These are phyloP conservation scores for Heteromyza rotundicornis DNA, from an alignment of 2,888 invertebrate genomes.

Conservation along the genomic window DNA sequence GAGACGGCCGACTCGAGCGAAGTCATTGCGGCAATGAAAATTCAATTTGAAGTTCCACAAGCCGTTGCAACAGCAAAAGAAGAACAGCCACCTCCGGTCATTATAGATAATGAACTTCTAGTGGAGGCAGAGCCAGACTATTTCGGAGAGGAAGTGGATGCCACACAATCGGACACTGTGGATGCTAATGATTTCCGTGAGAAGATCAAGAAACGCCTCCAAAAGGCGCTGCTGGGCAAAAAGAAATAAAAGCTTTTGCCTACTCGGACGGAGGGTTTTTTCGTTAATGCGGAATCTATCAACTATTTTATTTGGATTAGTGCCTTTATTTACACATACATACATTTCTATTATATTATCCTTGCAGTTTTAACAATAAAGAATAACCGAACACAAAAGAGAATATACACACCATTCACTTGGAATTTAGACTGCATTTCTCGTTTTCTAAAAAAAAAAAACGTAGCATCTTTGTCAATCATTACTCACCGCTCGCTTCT, in stretches of 20 bases:
- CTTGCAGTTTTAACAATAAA: too few relatives aligned
- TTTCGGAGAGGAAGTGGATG: too few relatives aligned
- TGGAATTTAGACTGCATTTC: not conserved
- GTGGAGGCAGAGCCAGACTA: too few relatives aligned
- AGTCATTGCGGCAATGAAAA: not conserved
- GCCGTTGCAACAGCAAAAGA: not conserved
- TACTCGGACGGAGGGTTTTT: too few relatives aligned
- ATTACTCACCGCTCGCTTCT: not conserved
- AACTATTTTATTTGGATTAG: too few relatives aligned
- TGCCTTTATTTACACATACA: conserved; percentile 4
- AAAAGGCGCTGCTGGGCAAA: conserved; percentile 54
- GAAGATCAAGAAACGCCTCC: conserved; percentile 57
- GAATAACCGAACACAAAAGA: too few relatives aligned
- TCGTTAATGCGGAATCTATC: too few relatives aligned
- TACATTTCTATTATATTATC: conserved; percentile 14
- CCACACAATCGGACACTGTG: too few relatives aligned
- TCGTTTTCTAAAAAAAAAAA: not conserved
- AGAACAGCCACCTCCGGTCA: not conserved
- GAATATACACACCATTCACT: too few relatives aligned
- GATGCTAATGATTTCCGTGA: conserved; percentile 52
- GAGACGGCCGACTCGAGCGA: conserved; percentile 27
- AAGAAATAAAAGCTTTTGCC: conserved; percentile 38
- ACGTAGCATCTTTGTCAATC: too few relatives aligned
- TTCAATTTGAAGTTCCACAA: not conserved
- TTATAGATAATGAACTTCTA: not conserved